Evolutionary conservation across 2,797 vertebrate species (phyloP).

Genomic region (Sarcoramphus papa): DNA sequence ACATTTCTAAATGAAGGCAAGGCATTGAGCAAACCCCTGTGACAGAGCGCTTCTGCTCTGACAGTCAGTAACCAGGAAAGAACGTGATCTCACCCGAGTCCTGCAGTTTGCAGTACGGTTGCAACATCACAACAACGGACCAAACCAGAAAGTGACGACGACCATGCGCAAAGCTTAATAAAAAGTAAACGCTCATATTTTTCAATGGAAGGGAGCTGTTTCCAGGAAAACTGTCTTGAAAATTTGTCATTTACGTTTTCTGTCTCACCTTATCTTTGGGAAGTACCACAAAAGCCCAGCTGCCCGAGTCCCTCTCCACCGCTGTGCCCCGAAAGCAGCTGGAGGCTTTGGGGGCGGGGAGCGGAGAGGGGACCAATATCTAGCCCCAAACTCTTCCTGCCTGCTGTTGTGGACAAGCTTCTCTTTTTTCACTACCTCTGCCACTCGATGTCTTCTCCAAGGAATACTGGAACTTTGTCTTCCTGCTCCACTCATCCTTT

Average conservation of each 20-base stretch:
- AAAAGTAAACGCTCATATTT: rapidly evolving
- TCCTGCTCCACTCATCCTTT: not conserved
- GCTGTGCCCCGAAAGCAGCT: not conserved
- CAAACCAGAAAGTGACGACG: rapidly evolving
- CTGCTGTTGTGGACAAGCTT: not conserved
- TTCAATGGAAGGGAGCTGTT: not conserved
- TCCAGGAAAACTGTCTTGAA: not conserved
- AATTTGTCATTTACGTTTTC: not conserved
- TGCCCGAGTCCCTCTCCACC: not conserved
- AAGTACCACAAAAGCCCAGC: not conserved
- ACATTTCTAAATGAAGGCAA: not conserved
- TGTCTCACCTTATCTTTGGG: not conserved
- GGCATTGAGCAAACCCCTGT: not conserved
- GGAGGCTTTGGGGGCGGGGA: not conserved
- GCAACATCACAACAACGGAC: rapidly evolving
- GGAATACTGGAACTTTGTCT: not conserved
- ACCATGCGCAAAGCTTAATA: not conserved
- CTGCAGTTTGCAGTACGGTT: rapidly evolving
- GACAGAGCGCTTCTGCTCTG: not conserved
- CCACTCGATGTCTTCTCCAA: not conserved
- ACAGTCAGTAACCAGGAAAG: not conserved
- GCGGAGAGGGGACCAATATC: not conserved
- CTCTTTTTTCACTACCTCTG: not conserved
- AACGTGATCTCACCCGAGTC: rapidly evolving
- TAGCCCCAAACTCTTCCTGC: not conserved